phyloP scores from a whole-genome alignment of 2,113 vertebrate species.

The Tachycineta bicolor region DNA sequence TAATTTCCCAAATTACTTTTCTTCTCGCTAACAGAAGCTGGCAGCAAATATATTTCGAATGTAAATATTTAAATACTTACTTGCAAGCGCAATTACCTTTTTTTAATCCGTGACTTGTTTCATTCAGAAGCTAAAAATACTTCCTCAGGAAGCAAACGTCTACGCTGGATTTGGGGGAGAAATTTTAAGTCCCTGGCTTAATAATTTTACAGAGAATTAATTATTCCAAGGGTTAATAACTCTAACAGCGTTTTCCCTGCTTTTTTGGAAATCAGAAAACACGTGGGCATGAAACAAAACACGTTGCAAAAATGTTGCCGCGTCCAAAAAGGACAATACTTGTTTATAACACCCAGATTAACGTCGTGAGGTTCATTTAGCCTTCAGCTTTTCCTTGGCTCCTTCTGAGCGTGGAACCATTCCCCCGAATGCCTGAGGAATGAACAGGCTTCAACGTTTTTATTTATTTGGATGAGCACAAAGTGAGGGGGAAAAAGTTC shows the following conservation, averaged over 20 bases:
- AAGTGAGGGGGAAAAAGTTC: neutral
- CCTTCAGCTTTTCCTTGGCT: neutral
- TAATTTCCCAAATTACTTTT: constrained; percentile 58
- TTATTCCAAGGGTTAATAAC: neutral
- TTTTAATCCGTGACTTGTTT: neutral
- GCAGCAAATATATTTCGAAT: constrained; percentile 68
- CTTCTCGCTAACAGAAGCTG: constrained; percentile 62
- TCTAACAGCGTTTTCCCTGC: neutral
- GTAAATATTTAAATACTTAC: constrained; percentile 67
- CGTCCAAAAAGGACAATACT: neutral
- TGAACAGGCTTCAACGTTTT: neutral
- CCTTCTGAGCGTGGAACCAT: neutral
- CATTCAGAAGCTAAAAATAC: constrained; percentile 12
- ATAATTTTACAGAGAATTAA: neutral
- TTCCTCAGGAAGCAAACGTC: neutral
- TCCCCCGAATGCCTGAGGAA: neutral
- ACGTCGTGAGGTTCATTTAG: neutral
- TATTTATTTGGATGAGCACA: constrained; percentile 55
- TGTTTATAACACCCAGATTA: neutral
- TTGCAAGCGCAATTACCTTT: constrained; percentile 37
- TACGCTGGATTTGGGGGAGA: neutral
- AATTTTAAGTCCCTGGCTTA: neutral
- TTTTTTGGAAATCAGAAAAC: neutral
- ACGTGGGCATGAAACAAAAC: neutral
- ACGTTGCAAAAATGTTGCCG: neutral